Evolutionary conservation across 2,888 invertebrate species (phyloP).

Genomic region (Torymus auratus): DNA sequence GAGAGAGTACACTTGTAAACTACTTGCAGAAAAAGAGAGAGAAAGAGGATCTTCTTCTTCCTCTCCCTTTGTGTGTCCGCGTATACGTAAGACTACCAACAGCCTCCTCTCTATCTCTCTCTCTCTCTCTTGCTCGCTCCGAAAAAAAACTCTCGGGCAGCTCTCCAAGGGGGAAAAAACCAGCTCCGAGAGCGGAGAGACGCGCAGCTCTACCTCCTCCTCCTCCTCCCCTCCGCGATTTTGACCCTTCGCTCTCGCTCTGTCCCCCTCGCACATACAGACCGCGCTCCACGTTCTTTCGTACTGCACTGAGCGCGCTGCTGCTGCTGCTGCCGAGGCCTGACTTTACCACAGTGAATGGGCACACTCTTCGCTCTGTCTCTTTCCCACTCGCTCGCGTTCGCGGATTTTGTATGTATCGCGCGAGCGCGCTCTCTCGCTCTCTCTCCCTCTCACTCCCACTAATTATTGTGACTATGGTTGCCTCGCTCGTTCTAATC

Average conservation of each 20-base stretch:
- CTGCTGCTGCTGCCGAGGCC: conserved; percentile 1
- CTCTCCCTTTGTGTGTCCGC: conserved; percentile 35
- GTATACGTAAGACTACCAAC: background rate
- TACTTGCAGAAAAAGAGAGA: conserved; percentile 1
- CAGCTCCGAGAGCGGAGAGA: conserved; percentile 13
- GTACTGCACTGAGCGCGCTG: conserved; percentile 46
- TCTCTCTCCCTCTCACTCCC: conserved; percentile 12
- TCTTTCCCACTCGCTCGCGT: conserved; percentile 9
- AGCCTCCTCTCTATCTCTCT: conserved; percentile 6
- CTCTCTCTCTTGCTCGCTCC: conserved; percentile 9
- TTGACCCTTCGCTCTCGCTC: conserved; percentile 5
- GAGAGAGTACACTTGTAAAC: too few species aligned
- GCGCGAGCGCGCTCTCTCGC: conserved; percentile 26
- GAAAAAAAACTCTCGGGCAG: conserved; percentile 49
- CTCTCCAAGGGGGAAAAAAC: conserved; percentile 53
- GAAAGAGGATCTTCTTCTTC: conserved; percentile 14
- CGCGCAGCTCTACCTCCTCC: conserved; percentile 10
- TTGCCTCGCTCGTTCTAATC: conserved; percentile 55
- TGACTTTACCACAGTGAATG: conserved; percentile 44
- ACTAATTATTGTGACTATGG: background rate
- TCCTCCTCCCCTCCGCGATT: conserved; percentile 17
- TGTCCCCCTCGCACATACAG: conserved; percentile 38
- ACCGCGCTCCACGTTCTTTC: conserved; percentile 33
- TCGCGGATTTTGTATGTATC: conserved; percentile 22
- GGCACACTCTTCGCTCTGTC: conserved; percentile 46